Evolutionary conservation across 2,797 vertebrate genomes (phyloP), one percentile per base, ranked within the genome.

Genomic region (Falco novaeseelandiae): DNA sequence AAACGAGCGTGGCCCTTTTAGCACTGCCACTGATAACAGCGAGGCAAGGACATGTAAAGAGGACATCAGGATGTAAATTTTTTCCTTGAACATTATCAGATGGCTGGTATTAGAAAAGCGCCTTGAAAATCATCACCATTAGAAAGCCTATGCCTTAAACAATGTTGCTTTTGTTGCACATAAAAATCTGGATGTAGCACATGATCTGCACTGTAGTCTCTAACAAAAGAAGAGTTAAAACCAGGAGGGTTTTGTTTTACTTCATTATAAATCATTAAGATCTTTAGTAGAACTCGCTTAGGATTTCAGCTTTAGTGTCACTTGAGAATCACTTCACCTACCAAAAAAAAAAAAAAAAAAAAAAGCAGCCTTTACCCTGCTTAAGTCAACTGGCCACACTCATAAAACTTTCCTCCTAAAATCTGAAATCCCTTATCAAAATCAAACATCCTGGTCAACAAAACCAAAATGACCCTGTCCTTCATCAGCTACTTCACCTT

Each of bases 61-160:
- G 67, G 87, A 78, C 66, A 85, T 58, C 72, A 78, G 91, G 83
- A 94, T 74, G 20, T 25, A 83, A 55, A 7, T 76, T 79, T 89
- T 94, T 97, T 59, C 85, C 85, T 89, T 90, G 55, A 93, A 95
- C 79, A 46, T 59, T 66, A 57, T 95, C 90, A 95, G 73, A 93
- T 67, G 49, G 62, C 17, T 94, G 73, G 12, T 78, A 69, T 57
- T 65, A 82, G 34, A 80, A 66, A 91, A 95, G 23, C 6, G 1
- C n/a, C 59, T 34, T 77, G 84, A 40, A 81, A 95, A 73, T 73
- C 80, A 87, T 6, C 52, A 36, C 36, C 27, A 55, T 34, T 46
- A 82, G 48, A 90, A 95, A 89, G 48, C 10, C 40, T 8, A 18
- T 69, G 55, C 62, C 76, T 85, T 71, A 63, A 89, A 71, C 36